These are phyloP conservation scores for Pterostichus niger DNA, from an alignment of 2,888 invertebrate species.

Conservation along the genomic window DNA sequence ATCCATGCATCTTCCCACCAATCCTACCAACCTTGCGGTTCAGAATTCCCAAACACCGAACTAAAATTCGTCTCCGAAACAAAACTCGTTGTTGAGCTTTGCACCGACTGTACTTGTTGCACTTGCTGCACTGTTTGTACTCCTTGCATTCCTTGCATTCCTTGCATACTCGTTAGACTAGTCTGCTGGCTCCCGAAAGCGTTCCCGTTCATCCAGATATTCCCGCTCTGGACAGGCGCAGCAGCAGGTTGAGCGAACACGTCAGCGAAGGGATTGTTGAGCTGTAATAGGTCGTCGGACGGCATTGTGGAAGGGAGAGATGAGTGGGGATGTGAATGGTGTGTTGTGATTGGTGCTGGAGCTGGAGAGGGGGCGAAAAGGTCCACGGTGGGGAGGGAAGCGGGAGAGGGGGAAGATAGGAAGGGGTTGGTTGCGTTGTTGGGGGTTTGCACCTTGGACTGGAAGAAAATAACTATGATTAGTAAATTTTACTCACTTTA, in stretches of 20 bases:
- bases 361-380: conserved; percentile 84
- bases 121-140: background rate
- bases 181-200: conserved; percentile 69
- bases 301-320: conserved; percentile 80
- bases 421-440: conserved; percentile 90
- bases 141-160: background rate
- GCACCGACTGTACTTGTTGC: conserved; percentile 5
- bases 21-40: conserved; percentile 81
- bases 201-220: conserved; percentile 80
- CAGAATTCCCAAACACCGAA: conserved; percentile 90
- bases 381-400: conserved; percentile 81
- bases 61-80: conserved; percentile 93
- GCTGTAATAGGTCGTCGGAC: conserved; percentile 92
- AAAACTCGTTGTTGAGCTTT: conserved; percentile 76
- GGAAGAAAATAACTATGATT: conserved; percentile 68
- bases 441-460: conserved; percentile 89
- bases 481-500: background rate
- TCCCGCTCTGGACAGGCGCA: conserved; percentile 71
- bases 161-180: background rate
- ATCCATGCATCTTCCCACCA: background rate
- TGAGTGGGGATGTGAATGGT: conserved; percentile 26
- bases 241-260: conserved; percentile 75
- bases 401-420: conserved; percentile 78
- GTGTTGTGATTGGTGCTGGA: conserved; percentile 17
- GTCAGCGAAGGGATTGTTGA: conserved; percentile 95